A percentile compares a stretch with the other conserved stretches of the same genome.
phyloP scores from a whole-genome alignment of 2,888 invertebrate genomes.

The Habrosyne pyritoides region DNA sequence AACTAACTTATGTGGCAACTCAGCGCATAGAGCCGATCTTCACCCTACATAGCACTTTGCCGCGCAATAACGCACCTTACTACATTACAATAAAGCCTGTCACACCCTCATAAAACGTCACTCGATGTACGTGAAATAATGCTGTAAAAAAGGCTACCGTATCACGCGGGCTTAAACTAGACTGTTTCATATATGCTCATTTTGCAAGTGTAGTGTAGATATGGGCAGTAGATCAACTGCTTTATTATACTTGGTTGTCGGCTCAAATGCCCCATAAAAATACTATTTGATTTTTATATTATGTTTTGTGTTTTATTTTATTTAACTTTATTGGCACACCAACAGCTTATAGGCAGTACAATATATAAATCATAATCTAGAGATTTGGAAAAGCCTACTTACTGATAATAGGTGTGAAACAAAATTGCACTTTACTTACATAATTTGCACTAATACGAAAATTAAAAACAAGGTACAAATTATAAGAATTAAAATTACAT shows the following conservation, averaged over 20 bases:
- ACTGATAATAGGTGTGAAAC: too few species aligned
- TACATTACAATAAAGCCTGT: background rate
- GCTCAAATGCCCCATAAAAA: too few species aligned
- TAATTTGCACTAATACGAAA: too few species aligned
- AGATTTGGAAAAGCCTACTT: too few species aligned
- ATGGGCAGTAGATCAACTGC: background rate
- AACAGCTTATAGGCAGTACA: too few species aligned
- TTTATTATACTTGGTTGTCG: background rate
- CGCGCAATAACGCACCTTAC: background rate
- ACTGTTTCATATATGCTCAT: background rate
- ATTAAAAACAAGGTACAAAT: too few species aligned
- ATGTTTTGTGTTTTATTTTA: too few species aligned
- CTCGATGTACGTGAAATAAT: background rate
- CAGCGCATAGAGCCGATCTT: background rate
- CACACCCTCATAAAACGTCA: background rate
- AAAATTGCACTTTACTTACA: too few species aligned
- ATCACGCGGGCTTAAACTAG: background rate
- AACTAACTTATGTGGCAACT: background rate
- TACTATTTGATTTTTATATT: too few species aligned
- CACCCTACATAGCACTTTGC: background rate
- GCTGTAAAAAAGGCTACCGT: background rate
- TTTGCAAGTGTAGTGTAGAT: background rate
- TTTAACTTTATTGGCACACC: too few species aligned
- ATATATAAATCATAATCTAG: too few species aligned
- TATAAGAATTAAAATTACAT: too few species aligned